Base-by-base conservation (phyloP, 2,113 vertebrate species). In the Paramisgurnus dabryanus region DNA sequence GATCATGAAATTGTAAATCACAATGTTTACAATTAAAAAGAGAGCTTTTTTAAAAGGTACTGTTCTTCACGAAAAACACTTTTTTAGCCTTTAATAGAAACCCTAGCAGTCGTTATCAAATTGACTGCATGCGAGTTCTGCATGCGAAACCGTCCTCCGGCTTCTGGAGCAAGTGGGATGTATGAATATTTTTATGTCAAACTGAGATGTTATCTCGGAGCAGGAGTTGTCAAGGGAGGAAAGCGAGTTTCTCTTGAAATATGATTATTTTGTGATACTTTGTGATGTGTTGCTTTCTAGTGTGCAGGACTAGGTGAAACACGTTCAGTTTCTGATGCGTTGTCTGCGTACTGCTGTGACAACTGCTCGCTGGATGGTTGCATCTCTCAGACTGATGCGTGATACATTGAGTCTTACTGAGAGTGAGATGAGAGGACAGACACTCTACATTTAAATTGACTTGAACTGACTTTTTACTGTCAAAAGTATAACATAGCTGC, bases 351-450 rank as follows among this genome's bases (percentile, higher is more conserved):
- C 63, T 67, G 12, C 39, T 63, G 88, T 90, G 87, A 89, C 72
- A 47, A 64, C 81, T 85, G 34, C 86, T 82, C 76, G 76, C 80
- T 85, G 66, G 49, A 67, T 67, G 55, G 67, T 13, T 2, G 78
- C 60, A 79, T 80, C 86, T 84, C 83, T 89, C 87, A 87, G 79
- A 86, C 84, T 72, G 55, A 58, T 64, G 70, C 43, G 5, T 60
- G 55, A 53, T 22, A 9, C 64, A 66, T 78, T 60, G 69, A 49
- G 50, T 1, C n/a, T 49, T 9, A 71, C 22, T 22, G n/a, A 79
- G 57, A 58, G 76, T 34, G 71, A 43, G n/a, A 64, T 39, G 50
- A 76, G 49, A 58, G 17, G 55, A 58, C n/a, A 58, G n/a, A 58
- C 7, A 43, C 27, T 74, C 18, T 63, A 34, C 40, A 17, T 71